Base-by-base conservation (phyloP, 2,113 vertebrate genomes). In the Calypte anna region DNA sequence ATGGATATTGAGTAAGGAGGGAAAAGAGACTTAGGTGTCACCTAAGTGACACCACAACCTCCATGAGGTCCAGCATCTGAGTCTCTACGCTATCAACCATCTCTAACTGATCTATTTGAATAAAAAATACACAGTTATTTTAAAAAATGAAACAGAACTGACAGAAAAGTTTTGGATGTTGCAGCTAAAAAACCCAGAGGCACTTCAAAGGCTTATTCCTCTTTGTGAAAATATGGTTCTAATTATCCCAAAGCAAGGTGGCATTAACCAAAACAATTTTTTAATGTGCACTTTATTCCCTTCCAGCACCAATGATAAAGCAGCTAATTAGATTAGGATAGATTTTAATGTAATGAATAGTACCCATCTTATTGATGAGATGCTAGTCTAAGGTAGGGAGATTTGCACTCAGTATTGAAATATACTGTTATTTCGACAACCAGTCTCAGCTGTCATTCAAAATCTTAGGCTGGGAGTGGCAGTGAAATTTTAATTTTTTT, bases 401-500 rank as follows among this genome's bases (percentile, higher is more conserved):
- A 83, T 70, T 95, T 96, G 90, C 77, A 81, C 19, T 77, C 54
- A 25, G 16, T 88, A 91, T 86, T 91, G 59, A 94, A 93, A 86
- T 86, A 68, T 7, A 57, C 22, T 93, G 53, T 91, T 91, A 64
- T 19, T 88, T 83, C 63, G 68, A 74, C 82, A 94, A 36, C 30
- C 54, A 77, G 72, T 81, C 85, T 90, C 79, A 86, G 19, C 38
- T 78, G 73, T 83, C 91, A 96, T 13, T 93, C 90, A 90, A 82
- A 94, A 90, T 88, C 22, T 3, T 19, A 86, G 76, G 72, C 53
- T 90, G 40, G 75, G 59, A 91, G 76, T 72, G 79, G 63, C 57
- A 86, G 64, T n/a, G 12, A 68, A 94, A 95, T 96, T 91, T 81
- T 88, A 86, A 90, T 91, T 85, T 20, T n/a, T 40, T 91, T 93